A percentile compares a stretch with the other conserved stretches of the same genome.
Conservation (phyloP, 2,797 vertebrate genomes). For the Hippocampus kuda region DNA sequence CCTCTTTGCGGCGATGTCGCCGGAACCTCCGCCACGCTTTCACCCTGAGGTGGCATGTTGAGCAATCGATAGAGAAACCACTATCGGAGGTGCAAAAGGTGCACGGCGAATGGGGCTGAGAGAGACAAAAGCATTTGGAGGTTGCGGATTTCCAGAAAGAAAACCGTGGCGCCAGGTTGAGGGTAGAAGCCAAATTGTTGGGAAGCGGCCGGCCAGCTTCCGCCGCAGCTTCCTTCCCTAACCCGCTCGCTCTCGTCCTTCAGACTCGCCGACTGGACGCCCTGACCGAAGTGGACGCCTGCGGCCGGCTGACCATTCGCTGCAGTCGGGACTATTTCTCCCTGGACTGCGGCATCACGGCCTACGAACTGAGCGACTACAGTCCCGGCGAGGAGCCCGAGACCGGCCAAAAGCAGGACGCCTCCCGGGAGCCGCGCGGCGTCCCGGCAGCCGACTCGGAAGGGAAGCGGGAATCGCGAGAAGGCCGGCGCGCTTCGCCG, state of each 20-base stretch:
- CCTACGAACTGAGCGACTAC: constrained; percentile 91
- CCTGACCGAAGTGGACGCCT: constrained; percentile 91
- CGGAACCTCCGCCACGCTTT: too few relatives aligned
- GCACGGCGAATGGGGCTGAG: too few relatives aligned
- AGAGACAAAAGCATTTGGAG: too few relatives aligned
- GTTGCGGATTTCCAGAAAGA: too few relatives aligned
- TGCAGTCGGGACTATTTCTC: constrained; percentile 97
- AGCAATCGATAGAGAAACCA: too few relatives aligned
- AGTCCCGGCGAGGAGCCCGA: constrained; percentile 63
- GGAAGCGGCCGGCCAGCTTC: background rate
- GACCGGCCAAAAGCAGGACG: background rate
- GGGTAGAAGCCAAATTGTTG: background rate
- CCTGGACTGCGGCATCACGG: constrained; percentile 95
- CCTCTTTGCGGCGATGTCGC: too few relatives aligned
- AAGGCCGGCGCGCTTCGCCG: constrained; percentile 73
- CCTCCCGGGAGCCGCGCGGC: background rate
- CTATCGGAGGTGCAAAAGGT: too few relatives aligned
- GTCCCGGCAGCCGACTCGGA: background rate
- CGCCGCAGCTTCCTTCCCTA: background rate
- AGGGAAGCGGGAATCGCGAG: constrained; percentile 54
- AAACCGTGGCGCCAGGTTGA: too few relatives aligned
- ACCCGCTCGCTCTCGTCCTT: background rate
- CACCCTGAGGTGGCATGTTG: too few relatives aligned
- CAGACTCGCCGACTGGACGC: constrained; percentile 90
- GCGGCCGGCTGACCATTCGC: constrained; percentile 93